Evolutionary conservation across 2,797 vertebrate genomes (phyloP), one percentile per base, ranked within the genome.

Genomic region (Pygocentrus nattereri): DNA sequence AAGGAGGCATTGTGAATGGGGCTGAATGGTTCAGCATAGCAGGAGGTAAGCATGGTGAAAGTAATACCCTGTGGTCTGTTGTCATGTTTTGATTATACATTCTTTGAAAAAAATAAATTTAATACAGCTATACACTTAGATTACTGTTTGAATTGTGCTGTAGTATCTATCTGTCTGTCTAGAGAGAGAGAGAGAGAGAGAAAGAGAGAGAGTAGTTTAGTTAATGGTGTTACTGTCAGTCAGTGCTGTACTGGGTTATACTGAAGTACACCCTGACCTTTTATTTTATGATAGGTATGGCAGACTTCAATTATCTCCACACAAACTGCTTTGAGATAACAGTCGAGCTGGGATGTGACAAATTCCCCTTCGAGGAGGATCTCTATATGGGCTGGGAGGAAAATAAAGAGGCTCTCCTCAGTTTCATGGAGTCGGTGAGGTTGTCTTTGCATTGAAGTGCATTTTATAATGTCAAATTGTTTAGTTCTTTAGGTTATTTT

Each of bases 241-340:
- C 41, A 44, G 8, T 12, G 41, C 41, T 44, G 41, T 44, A 44
- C 41, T 44, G 10, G 38, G 8, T n/a, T 13, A 2, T 34, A 65
- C 38, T 34, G 7, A 38, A 65, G 34, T 25, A 69, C 38, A 47
- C 41, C 19, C 38, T 21, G 13, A 76, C 41, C 5, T 54, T 77
- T 21, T 21, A 15, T 78, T 67, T 78, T 59, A 73, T 74, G 70
- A 58, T 89, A 99, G 97, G 97, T 68, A 99, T 99, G 97, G 95
- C 97, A 82, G 97, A 99, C 92, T 99, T 99, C 92, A 99, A 97
- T 91, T 99, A 99, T 84, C 95, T 99, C 76, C 98, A 98, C 94
- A 98, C 96, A 90, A 99, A 99, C 91, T 99, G 97, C 82, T 97
- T 98, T 69, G 98, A 99, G 91, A 94, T 98, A 88, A 97, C 97